These are phyloP conservation scores for Proterorhinus semilunaris DNA, from an alignment of 2,113 vertebrate genomes.

Conservation along the genomic window DNA sequence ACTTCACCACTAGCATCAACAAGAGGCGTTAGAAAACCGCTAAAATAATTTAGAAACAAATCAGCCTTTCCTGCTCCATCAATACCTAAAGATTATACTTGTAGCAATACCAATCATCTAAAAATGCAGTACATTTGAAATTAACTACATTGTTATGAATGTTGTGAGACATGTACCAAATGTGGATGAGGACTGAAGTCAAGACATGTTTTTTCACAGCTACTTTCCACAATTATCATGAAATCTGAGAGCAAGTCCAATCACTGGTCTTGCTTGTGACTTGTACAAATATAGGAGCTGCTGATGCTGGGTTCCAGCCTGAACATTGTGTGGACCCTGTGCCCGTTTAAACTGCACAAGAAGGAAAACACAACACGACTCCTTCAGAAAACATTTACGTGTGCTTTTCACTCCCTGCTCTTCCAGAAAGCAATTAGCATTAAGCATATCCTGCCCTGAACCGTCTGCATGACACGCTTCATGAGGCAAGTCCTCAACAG, in stretches of 20 bases:
- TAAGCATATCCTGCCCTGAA: not conserved
- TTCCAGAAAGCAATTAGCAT: conserved; percentile 2
- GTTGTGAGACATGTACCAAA: not conserved
- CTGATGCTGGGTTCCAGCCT: not conserved
- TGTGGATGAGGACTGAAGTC: not conserved
- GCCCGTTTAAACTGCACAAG: not conserved
- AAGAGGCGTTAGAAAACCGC: conserved; percentile 4
- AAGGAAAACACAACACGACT: conserved; percentile 6
- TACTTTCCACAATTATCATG: conserved; percentile 51
- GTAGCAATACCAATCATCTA: too few species aligned
- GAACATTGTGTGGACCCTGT: not conserved
- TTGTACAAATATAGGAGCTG: conserved; percentile 24
- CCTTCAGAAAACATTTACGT: not conserved
- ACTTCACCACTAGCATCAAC: not conserved
- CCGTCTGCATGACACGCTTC: not conserved
- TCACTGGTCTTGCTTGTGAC: conserved; percentile 20
- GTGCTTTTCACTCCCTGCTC: not conserved
- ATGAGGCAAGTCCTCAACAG: not conserved
- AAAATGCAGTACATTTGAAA: not conserved
- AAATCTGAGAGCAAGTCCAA: conserved; percentile 38
- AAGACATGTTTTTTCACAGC: conserved; percentile 58
- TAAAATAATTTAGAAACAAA: too few species aligned
- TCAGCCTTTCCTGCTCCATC: too few species aligned
- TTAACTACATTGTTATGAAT: not conserved
- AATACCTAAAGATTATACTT: too few species aligned